A percentile compares a stretch with the other conserved stretches of the same genome.
phyloP scores from a whole-genome alignment of 2,888 invertebrate genomes.

The Spodoptera picta region DNA sequence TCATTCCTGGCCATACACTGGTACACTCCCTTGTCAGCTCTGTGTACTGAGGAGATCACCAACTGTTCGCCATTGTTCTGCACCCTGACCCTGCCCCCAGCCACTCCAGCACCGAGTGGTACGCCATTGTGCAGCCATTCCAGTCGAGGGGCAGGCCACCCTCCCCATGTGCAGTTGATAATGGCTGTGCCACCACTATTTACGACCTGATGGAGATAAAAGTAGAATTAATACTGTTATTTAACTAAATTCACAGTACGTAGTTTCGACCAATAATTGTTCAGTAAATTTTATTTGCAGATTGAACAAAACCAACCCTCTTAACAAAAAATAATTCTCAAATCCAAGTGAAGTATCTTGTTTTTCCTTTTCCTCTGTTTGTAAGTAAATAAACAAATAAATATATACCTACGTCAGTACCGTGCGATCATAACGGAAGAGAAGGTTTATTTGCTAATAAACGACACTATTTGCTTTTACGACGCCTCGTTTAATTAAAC shows the following conservation, averaged over 20 bases:
- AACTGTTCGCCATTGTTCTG: constrained; percentile 77
- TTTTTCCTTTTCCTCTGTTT: constrained; percentile 2
- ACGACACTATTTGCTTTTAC: constrained; percentile 59
- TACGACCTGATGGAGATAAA: constrained; percentile 88
- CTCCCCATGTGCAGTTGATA: constrained; percentile 95
- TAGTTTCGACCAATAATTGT: too few species aligned
- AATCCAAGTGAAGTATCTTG: not conserved
- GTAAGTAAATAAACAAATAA: constrained; percentile 14
- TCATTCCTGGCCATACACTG: constrained; percentile 95
- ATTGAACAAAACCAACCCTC: not conserved
- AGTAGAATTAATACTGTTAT: too few species aligned
- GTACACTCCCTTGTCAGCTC: constrained; percentile 95
- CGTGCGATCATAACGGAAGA: constrained; percentile 24
- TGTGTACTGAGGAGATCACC: constrained; percentile 88
- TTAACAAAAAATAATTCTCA: not conserved
- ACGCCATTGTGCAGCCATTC: constrained; percentile 94
- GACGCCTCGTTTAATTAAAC: constrained; percentile 60
- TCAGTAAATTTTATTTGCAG: too few species aligned
- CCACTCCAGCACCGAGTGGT: constrained; percentile 86
- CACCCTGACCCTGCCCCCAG: constrained; percentile 77
- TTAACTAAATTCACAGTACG: too few species aligned
- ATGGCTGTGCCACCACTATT: constrained; percentile 95
- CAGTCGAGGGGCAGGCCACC: constrained; percentile 91
- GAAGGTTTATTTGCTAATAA: constrained; percentile 49
- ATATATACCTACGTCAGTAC: constrained; percentile 1